Evolutionary conservation across 2,797 vertebrate species (phyloP).

Genomic region (Semotilus atromaculatus): DNA sequence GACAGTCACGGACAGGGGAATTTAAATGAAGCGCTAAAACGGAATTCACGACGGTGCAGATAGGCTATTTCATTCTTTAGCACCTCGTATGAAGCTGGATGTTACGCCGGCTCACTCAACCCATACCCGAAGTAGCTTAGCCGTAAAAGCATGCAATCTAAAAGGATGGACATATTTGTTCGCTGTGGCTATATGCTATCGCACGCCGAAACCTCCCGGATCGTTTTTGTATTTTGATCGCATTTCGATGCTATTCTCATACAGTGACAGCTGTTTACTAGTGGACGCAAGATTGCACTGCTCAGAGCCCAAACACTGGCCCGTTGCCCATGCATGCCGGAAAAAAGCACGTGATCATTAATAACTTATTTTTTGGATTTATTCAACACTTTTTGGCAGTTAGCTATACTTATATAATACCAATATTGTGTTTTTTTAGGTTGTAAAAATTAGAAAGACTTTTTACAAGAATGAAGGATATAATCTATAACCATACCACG

Average conservation of each 20-base stretch:
- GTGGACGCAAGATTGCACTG: constrained; percentile 64
- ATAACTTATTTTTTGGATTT: neutral
- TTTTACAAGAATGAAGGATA: constrained; percentile 24
- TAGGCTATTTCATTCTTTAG: constrained; percentile 15
- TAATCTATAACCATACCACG: constrained; percentile 74
- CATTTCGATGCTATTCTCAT: constrained; percentile 16
- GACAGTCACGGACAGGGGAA: constrained; percentile 76
- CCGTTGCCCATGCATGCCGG: constrained; percentile 61
- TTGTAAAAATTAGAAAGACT: neutral
- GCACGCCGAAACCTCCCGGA: neutral
- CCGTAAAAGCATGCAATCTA: neutral
- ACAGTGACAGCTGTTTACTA: constrained; percentile 26
- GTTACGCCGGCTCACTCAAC: neutral
- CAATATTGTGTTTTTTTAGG: neutral
- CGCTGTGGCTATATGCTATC: neutral
- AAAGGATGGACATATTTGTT: neutral
- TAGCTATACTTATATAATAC: neutral
- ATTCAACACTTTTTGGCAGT: neutral
- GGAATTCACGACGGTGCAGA: constrained; percentile 81
- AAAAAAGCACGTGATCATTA: constrained; percentile 54
- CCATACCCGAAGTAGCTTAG: neutral
- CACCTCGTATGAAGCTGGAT: constrained; percentile 13
- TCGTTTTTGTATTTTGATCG: neutral
- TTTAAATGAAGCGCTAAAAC: constrained; percentile 81
- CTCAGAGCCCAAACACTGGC: constrained; percentile 61